Evolutionary conservation across 2,888 invertebrate genomes (phyloP), one percentile per base, ranked within the genome.

Genomic region (Calameuta pallipes): DNA sequence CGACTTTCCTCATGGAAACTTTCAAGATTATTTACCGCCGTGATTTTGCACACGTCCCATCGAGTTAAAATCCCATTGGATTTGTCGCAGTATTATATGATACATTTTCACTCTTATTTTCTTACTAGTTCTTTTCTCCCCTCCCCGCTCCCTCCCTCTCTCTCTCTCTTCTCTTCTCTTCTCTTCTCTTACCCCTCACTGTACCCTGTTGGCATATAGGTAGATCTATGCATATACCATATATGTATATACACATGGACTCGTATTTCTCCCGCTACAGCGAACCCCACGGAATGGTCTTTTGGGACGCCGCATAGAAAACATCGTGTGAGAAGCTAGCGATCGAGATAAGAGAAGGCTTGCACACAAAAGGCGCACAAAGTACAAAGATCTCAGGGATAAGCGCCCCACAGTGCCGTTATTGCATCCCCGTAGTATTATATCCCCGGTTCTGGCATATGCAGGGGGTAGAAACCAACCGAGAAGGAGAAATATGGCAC

Each of bases 361-460:
- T 75, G 70, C 75, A n/a, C 74, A 79, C 82, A 87, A 88, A 87
- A 83, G 84, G 83, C 84, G 81, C 80, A 82, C 83, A 81, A 83
- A 84, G 85, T 84, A 87, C 85, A 83, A 85, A 86, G 86, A 86
- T 87, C 83, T 80, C 80, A 75, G 70, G 85, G 86, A 85, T 85
- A 87, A 87, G 83, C 82, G 82, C 78, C 77, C 81, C 76, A 70
- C 76, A 68, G 75, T 75, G 78, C 75, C 78, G 78, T 78, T 78
- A 78, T 37, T 34, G 34, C 71, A 71, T 71, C 71, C 71, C 71
- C 71, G 33, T 34, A 23, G 23, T 71, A 71, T 71, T 71, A 73
- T 56, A 68, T 56, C 70, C 73, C 56, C 79, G 2, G 23, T 56
- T 76, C 69, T 79, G 79, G 75, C 78, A 78, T 78, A 78, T 73